phyloP scores from a whole-genome alignment of 2,888 invertebrate genomes.

The Rhopalosiphum nymphaeae region DNA sequence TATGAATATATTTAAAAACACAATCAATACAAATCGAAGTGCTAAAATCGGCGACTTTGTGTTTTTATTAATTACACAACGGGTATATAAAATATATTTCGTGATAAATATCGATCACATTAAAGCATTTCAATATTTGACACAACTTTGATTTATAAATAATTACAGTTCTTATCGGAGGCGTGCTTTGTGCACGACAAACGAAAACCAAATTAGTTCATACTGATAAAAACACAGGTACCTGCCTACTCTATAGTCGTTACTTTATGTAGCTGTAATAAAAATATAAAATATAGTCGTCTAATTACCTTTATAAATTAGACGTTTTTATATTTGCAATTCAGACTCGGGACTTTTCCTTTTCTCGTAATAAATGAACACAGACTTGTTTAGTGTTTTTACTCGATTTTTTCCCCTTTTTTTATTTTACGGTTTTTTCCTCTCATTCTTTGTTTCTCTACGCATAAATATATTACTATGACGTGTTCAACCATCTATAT shows the following conservation, averaged over 20 bases:
- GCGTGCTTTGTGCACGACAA: not conserved
- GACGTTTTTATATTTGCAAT: conserved; percentile 7
- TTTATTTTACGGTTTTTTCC: not conserved
- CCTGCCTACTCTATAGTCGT: not conserved
- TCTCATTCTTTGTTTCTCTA: not conserved
- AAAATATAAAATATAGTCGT: not conserved
- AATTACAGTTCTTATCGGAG: not conserved
- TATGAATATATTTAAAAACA: not conserved
- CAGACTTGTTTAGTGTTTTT: not conserved
- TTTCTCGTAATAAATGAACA: not conserved
- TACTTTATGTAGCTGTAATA: not conserved
- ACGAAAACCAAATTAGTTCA: not conserved
- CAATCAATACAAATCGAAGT: not conserved
- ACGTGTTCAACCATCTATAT: not conserved
- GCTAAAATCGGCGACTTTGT: not conserved
- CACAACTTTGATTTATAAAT: not conserved
- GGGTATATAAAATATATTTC: not conserved
- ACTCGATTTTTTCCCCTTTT: not conserved
- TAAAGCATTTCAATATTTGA: not conserved
- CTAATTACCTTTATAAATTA: conserved; percentile 1
- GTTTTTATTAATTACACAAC: not conserved
- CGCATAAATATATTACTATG: not conserved
- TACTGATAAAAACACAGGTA: not conserved
- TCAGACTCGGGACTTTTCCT: not conserved
- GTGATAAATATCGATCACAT: not conserved